phyloP scores from a whole-genome alignment of 2,113 vertebrate genomes.

The Myiozetetes cayanensis region DNA sequence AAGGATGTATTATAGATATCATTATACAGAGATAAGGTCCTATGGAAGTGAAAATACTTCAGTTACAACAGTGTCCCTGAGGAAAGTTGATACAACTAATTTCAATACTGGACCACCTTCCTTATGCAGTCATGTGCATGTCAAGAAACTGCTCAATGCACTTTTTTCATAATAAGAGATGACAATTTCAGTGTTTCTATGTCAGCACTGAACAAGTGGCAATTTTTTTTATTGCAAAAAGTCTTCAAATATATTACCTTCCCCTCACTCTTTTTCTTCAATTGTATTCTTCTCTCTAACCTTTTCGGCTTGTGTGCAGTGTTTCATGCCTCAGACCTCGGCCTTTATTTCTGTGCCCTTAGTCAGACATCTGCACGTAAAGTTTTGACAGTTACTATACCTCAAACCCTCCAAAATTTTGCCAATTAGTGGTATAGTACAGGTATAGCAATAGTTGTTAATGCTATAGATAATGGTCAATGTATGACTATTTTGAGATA shows the following conservation, averaged over 20 bases:
- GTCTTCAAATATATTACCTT: neutral
- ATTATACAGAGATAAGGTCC: neutral
- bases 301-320: neutral
- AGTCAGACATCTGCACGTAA: neutral
- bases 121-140: neutral
- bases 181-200: neutral
- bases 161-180: neutral
- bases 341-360: neutral
- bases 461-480: neutral
- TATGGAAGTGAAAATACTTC: neutral
- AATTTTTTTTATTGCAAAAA: neutral
- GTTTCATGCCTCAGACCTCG: neutral
- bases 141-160: neutral
- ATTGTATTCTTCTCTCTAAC: neutral
- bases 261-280: fast-evolving
- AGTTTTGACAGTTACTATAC: neutral
- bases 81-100: neutral
- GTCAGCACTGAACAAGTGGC: neutral
- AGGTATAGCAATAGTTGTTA: neutral
- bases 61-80: neutral
- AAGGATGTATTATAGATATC: neutral
- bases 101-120: neutral
- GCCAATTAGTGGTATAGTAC: neutral
- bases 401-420: neutral
- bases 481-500: neutral